These are phyloP conservation scores for Dinocampus coccinellae DNA, from an alignment of 2,888 invertebrate species.

Conservation along the genomic window DNA sequence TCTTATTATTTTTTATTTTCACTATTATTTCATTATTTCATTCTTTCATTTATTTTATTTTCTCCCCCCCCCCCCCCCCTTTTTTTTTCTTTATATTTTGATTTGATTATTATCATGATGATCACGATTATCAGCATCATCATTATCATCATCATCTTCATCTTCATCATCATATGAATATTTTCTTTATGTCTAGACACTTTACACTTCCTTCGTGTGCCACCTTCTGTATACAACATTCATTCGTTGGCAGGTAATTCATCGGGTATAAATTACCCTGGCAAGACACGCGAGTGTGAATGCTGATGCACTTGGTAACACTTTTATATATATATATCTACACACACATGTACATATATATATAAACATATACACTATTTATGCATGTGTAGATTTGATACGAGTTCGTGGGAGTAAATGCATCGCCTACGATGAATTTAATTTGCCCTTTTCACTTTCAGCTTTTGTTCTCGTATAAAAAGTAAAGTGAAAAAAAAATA, in stretches of 20 bases:
- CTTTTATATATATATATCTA: not conserved
- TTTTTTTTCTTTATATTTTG: too few species aligned
- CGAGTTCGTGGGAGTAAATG: slow-evolving; percentile 22
- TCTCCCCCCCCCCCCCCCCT: too few species aligned
- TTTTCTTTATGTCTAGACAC: slow-evolving; percentile 12
- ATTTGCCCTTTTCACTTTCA: slow-evolving; percentile 34
- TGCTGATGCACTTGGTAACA: slow-evolving; percentile 15
- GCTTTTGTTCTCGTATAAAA: slow-evolving; percentile 30
- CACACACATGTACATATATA: not conserved
- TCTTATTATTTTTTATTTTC: not conserved
- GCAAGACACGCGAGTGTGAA: slow-evolving; percentile 7
- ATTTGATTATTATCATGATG: too few species aligned
- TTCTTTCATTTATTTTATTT: not conserved
- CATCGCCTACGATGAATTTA: slow-evolving; percentile 4
- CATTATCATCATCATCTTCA: slow-evolving; percentile 22
- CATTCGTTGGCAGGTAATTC: slow-evolving; percentile 18
- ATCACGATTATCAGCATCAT: too few species aligned
- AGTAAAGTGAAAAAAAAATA: too few species aligned
- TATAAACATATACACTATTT: not conserved
- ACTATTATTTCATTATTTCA: not conserved
- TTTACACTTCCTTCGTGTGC: not conserved
- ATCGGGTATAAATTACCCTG: slow-evolving; percentile 16
- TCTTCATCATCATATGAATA: not conserved
- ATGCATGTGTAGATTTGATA: slow-evolving; percentile 1
- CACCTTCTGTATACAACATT: slow-evolving; percentile 14